Evolutionary conservation across 2,888 invertebrate genomes (phyloP), one percentile per base, ranked within the genome.

Genomic region (Latrodectus elegans): DNA sequence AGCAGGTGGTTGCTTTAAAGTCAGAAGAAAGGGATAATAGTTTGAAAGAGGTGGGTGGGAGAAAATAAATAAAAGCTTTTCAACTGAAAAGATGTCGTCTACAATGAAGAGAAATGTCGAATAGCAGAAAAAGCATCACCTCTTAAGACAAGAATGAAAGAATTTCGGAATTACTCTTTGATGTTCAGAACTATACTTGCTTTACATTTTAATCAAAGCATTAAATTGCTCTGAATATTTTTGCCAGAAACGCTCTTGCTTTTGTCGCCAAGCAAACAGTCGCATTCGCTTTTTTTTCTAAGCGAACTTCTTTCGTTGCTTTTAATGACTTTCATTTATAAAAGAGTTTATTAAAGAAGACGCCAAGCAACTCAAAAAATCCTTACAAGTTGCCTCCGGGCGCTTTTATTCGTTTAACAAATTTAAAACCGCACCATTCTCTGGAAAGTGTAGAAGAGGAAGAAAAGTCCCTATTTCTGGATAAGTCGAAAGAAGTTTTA

Each of bases 301-400:
- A 17, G 11, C 49, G 38, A 55, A 8, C 51, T 52, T 78, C 22
- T 64, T 53, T 60, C 22, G 53, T 55, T 68, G 38, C 71, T 60
- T 83, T 76, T 83, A 83, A 83, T 83, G 83, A 83, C 83, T 83
- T 83, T 76, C 83, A 83, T 83, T 83, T 71, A 83, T 38, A 76
- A 76, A 65, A 52, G 71, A 83, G 83, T 76, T 83, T 83, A 83
- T 83, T 83, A 83, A 70, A 70, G 74, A 73, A 67, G 72, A 53
- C 70, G 71, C 64, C n/a, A 14, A 74, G n/a, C n/a, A 67, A 14
- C 52, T n/a, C 65, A 81, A 74, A 67, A 83, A 83, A 70, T 70
- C 14, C 22, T 53, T 76, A 83, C 70, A 76, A 76, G 38, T 38
- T 38, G 3, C 38, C 83, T 83, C 14, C 17, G n/a, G 71, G 83